Conservation (phyloP, 2,113 vertebrate species). For the Cyprinodon variegatus region DNA sequence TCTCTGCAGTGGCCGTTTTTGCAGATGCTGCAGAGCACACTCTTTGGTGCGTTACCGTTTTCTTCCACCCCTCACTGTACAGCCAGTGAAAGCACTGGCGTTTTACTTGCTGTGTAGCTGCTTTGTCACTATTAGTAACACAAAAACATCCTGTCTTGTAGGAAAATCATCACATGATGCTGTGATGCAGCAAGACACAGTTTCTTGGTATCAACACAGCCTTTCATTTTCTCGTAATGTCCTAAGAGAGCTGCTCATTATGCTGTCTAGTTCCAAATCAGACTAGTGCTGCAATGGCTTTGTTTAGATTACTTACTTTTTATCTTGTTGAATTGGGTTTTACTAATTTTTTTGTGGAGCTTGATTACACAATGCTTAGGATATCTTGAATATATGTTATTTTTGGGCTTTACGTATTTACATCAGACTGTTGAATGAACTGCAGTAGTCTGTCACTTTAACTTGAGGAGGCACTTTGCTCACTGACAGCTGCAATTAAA, state of each 20-base stretch:
- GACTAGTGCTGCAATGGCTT: neutral
- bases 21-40: conserved; percentile 62
- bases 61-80: conserved; percentile 17
- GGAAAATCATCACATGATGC: neutral
- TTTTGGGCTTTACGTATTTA: no score
- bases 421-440: neutral
- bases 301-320: neutral
- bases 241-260: neutral
- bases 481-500: conserved; percentile 37
- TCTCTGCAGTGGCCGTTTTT: conserved; percentile 57
- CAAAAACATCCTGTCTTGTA: conserved; percentile 6
- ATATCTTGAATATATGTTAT: no score
- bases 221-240: neutral
- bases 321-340: conserved; percentile 17
- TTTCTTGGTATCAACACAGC: rapidly evolving
- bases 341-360: conserved; percentile 46
- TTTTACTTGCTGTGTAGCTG: conserved; percentile 33
- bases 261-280: neutral
- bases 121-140: neutral
- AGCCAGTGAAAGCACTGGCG: conserved; percentile 24
- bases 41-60: conserved; percentile 57
- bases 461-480: neutral
- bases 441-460: neutral
- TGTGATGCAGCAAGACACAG: neutral
- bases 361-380: conserved; percentile 14